A percentile compares a stretch with the other conserved stretches of the same genome.
Conservation (phyloP, 53 echinoderm and acorn worm genomes). For the Astropecten irregularis region DNA sequence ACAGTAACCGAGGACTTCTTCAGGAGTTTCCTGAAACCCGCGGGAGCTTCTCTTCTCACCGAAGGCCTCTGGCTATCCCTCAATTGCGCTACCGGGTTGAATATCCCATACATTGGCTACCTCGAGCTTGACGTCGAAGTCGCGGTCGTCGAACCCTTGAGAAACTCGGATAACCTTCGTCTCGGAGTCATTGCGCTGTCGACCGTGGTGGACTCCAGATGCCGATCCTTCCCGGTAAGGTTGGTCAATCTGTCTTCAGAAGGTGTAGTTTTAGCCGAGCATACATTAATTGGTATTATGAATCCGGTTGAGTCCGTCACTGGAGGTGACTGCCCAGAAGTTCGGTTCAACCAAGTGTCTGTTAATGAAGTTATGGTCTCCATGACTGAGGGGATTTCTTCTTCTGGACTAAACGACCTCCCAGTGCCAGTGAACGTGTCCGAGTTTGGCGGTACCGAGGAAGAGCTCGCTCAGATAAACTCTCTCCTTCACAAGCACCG, state of each 20-base stretch:
- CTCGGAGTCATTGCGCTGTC: background rate
- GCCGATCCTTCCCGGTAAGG: background rate
- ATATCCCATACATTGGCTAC: constrained; percentile 12
- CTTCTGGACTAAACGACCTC: too few relatives aligned
- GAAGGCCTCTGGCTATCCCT: constrained; percentile 23
- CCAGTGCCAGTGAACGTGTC: background rate
- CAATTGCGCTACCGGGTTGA: constrained; percentile 1
- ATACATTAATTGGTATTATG: background rate
- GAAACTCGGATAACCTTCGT: constrained; percentile 1
- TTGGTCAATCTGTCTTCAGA: constrained; percentile 12
- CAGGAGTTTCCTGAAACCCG: background rate
- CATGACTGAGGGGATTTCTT: background rate
- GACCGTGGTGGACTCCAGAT: background rate
- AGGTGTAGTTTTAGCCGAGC: background rate
- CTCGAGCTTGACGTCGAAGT: background rate
- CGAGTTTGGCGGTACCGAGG: background rate
- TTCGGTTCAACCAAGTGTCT: background rate
- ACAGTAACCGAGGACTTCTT: constrained; percentile 15
- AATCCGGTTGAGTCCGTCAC: background rate
- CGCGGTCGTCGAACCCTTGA: constrained; percentile 9
- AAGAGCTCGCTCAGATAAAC: background rate
- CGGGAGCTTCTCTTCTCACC: background rate
- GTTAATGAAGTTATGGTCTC: background rate
- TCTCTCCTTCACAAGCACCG: constrained; percentile 8
- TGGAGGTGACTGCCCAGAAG: background rate